phyloP scores from a whole-genome alignment of 2,113 vertebrate species.

The Rhabdornis inornatus region DNA sequence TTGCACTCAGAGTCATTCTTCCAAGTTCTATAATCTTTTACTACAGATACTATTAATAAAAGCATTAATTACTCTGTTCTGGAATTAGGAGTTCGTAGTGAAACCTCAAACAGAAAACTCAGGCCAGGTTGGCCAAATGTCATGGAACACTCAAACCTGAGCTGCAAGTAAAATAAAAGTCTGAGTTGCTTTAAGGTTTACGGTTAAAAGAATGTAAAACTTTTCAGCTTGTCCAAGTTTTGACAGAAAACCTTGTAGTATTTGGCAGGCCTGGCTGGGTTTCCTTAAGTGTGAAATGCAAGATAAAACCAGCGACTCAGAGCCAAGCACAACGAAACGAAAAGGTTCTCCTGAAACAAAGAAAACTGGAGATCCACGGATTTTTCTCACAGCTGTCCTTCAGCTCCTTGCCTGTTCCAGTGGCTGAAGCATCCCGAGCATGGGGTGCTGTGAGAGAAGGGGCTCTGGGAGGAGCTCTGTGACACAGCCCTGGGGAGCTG shows the following conservation, averaged over 20 bases:
- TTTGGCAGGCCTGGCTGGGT: constrained; percentile 39
- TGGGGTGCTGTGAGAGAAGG: not conserved
- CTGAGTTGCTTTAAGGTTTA: constrained; percentile 38
- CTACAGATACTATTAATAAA: constrained; percentile 31
- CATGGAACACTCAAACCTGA: constrained; percentile 18
- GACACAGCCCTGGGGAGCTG: rapidly evolving
- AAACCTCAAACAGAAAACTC: constrained; percentile 23
- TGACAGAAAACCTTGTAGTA: constrained; percentile 44
- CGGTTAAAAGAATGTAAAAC: constrained; percentile 19
- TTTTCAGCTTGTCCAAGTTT: constrained; percentile 52
- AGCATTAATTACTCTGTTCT: constrained; percentile 47
- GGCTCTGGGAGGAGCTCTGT: not conserved
- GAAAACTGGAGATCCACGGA: not conserved
- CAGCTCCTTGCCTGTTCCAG: rapidly evolving
- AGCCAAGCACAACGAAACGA: not conserved
- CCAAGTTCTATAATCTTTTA: constrained; percentile 20
- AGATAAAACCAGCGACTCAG: not conserved
- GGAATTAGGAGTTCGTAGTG: constrained; percentile 1
- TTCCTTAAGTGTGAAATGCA: constrained; percentile 40
- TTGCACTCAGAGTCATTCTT: not conserved
- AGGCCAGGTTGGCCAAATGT: constrained; percentile 24
- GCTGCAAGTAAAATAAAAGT: not conserved
- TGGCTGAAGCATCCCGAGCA: not conserved
- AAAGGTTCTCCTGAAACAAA: not conserved
- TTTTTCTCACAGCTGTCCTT: not conserved